Evolutionary conservation across 1,140 invertebrate species (phyloP).

Genomic region (Heliconius hermathena): DNA sequence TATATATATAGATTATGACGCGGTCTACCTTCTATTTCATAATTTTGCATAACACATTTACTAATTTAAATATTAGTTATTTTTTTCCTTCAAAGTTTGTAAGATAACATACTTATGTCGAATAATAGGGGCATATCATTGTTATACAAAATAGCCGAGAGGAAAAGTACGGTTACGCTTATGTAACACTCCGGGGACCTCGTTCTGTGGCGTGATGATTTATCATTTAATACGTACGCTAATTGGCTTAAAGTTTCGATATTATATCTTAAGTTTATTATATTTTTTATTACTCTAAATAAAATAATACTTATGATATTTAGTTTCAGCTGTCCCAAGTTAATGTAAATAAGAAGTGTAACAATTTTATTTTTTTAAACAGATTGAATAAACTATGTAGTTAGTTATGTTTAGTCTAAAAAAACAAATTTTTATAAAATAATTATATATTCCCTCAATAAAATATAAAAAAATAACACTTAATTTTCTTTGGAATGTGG

Average conservation of each 20-base stretch:
- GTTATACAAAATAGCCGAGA: conserved; percentile 23
- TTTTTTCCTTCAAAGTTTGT: too few species aligned
- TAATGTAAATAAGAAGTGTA: too few species aligned
- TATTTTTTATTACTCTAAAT: not conserved
- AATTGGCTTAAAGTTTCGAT: not conserved
- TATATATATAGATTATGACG: not conserved
- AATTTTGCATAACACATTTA: too few species aligned
- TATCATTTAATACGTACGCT: not conserved
- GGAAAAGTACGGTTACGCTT: conserved; percentile 12
- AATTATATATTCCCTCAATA: not conserved
- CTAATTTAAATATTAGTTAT: too few species aligned
- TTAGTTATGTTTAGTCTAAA: not conserved
- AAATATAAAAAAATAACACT: too few species aligned
- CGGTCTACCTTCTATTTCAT: too few species aligned
- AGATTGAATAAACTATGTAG: too few species aligned
- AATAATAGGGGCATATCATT: conserved; percentile 16
- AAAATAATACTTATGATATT: not conserved
- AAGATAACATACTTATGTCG: not conserved
- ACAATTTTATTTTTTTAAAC: too few species aligned
- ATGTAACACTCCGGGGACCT: conserved; percentile 9
- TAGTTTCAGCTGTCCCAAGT: not conserved
- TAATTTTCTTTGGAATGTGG: not conserved
- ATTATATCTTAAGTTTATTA: not conserved
- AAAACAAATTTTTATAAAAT: not conserved
- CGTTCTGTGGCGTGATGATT: not conserved